phyloP scores from a whole-genome alignment of 2,797 vertebrate species.

The Salarias fasciatus region DNA sequence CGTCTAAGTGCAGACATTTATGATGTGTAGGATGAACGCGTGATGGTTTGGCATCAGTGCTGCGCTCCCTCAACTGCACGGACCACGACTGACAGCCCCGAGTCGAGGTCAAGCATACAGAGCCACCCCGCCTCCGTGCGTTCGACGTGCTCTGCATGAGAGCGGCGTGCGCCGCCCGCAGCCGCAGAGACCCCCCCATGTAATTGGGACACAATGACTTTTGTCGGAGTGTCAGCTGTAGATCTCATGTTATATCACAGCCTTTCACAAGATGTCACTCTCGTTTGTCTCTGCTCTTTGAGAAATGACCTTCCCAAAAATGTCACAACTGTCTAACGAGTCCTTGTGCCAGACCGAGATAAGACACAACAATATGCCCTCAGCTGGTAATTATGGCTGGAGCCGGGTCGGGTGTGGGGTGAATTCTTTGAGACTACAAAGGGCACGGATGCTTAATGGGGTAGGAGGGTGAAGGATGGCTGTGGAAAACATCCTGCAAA shows the following conservation, averaged over 20 bases:
- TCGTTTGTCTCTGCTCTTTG: slow-evolving; percentile 57
- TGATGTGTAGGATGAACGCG: slow-evolving; percentile 1
- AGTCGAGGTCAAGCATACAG: slow-evolving; percentile 57
- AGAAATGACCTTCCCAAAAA: slow-evolving; percentile 69
- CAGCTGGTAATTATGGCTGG: slow-evolving; percentile 66
- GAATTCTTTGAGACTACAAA: slow-evolving; percentile 47
- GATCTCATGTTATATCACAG: slow-evolving; percentile 31
- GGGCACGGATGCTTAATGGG: slow-evolving; percentile 18
- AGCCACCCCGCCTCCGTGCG: slow-evolving; percentile 5
- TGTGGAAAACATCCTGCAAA: slow-evolving; percentile 39
- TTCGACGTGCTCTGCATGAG: slow-evolving; percentile 3
- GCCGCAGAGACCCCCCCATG: slow-evolving; percentile 20
- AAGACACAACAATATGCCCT: slow-evolving; percentile 67
- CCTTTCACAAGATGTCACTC: slow-evolving; percentile 51
- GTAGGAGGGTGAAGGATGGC: slow-evolving; percentile 12
- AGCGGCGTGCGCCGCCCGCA: slow-evolving; percentile 20
- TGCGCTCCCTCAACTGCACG: slow-evolving; percentile 12
- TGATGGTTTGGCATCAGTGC: slow-evolving; percentile 18
- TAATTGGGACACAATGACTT: slow-evolving; percentile 52
- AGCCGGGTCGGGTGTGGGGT: slow-evolving; percentile 15
- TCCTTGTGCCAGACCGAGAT: slow-evolving; percentile 58
- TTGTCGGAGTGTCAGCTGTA: slow-evolving; percentile 42
- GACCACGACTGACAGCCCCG: slow-evolving; percentile 29
- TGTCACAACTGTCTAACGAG: slow-evolving; percentile 46
- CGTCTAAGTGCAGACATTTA: slow-evolving; percentile 15